A percentile compares a stretch with the other conserved stretches of the same genome.
Conservation (phyloP, 2,797 vertebrate species). For the Natrix natrix region DNA sequence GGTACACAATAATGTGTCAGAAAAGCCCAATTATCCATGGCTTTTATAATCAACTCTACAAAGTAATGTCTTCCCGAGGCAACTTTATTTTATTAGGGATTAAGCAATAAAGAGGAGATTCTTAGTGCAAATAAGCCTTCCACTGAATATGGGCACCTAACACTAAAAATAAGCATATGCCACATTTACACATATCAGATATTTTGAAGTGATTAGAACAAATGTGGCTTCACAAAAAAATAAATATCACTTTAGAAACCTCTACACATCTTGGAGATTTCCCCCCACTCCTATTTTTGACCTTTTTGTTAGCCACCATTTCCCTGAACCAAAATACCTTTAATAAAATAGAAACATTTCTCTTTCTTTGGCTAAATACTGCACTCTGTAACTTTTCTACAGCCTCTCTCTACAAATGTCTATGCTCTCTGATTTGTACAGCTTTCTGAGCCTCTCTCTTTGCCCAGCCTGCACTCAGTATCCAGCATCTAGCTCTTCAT, state of each 20-base stretch:
- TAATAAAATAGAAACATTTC: neutral
- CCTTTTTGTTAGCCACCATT: constrained; percentile 24
- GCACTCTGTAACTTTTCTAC: constrained; percentile 24
- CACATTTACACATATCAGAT: neutral
- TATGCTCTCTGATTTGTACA: constrained; percentile 47
- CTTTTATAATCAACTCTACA: constrained; percentile 56
- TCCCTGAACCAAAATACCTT: constrained; percentile 4
- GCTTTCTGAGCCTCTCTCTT: constrained; percentile 37
- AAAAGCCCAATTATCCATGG: constrained; percentile 61
- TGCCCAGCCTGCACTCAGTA: constrained; percentile 40
- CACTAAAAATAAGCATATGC: neutral
- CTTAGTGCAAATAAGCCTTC: constrained; percentile 8
- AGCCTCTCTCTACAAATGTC: constrained; percentile 15
- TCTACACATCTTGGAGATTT: neutral
- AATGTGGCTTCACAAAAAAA: constrained; percentile 39
- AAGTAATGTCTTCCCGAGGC: constrained; percentile 55
- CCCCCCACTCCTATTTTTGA: constrained; percentile 9
- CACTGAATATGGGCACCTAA: neutral
- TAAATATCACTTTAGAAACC: constrained; percentile 39
- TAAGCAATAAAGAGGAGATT: constrained; percentile 61
- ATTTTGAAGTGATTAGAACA: neutral
- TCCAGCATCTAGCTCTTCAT: constrained; percentile 33
- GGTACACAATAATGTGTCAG: constrained; percentile 49
- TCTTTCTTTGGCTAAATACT: neutral
- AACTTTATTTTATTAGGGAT: constrained; percentile 53